Base-by-base conservation (phyloP, 2,888 invertebrate species). In the Rhamphomyia laevipes region DNA sequence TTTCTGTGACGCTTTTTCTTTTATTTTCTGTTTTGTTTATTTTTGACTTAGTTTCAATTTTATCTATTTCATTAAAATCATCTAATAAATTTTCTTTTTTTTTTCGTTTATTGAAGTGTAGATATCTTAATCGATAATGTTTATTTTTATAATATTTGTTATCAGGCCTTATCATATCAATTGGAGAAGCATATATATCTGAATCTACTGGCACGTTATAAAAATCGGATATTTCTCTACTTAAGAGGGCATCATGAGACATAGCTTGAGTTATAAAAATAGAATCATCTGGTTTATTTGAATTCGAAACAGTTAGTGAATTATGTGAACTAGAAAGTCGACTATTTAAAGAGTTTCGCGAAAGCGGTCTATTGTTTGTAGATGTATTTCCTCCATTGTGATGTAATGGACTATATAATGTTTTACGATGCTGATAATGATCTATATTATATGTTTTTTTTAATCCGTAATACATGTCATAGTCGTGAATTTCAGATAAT, bases 171-270 rank as follows among this genome's bases (percentile, higher is more conserved):
- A 88, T 80, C 69, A 85, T 84, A 67, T 90, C 89, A 53, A 89
- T 80, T 37, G 89, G 89, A 51, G 89, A 82, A 13, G 89, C 86
- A 65, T 90, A 90, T 57, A 89, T 85, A 66, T 89, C 89, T 59
- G 88, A 87, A 63, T 89, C 89, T 59, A 88, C 85, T 55, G 89
- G 89, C 52, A 89, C 89, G 71, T 87, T 89, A 66, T 89, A 89
- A 76, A 89, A 81, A 66, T 88, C 88, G 35, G 81, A 81, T 52
- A 87, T 87, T 62, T 86, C 84, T 53, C 82, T 80, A n/a, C 82
- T 79, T 53, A 81, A 77, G 35, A 89, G 73, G 3, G 86, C 84
- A 63, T 89, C 89, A 63, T 89, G 89, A 1, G 88, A 89, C 74
- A 89, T 88, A 31, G 89, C 89, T 63, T 88, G 88, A 1, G 88